phyloP scores from a whole-genome alignment of 2,113 vertebrate species.

The Python bivittatus region DNA sequence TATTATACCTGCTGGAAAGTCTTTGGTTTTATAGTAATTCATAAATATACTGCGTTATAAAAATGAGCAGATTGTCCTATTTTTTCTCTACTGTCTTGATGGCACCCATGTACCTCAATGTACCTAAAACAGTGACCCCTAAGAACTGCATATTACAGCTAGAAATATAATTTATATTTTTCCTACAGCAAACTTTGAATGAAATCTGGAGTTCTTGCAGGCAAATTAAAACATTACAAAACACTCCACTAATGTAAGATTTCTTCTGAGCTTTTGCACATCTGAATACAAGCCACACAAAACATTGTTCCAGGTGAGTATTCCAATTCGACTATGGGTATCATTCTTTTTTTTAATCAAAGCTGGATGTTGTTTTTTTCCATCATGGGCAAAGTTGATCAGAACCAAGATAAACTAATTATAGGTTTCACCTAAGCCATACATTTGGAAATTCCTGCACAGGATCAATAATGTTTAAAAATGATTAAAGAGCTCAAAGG shows the following conservation, averaged over 20 bases:
- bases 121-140: neutral
- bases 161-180: neutral
- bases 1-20: neutral
- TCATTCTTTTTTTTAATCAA: neutral
- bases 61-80: neutral
- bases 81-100: neutral
- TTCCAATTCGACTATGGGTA: neutral
- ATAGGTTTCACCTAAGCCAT: neutral
- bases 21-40: neutral
- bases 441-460: neutral
- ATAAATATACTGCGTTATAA: neutral
- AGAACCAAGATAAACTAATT: neutral
- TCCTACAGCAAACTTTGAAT: neutral
- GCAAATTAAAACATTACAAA: neutral
- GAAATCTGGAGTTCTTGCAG: neutral
- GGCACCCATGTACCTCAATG: neutral
- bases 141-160: neutral
- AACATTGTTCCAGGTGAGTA: neutral
- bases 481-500: neutral
- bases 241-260: neutral
- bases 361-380: no score
- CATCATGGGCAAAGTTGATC: neutral
- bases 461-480: neutral
- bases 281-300: neutral
- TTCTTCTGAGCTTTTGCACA: neutral